phyloP scores from a whole-genome alignment of 2,888 invertebrate species.

The Opisthograptis luteolata region DNA sequence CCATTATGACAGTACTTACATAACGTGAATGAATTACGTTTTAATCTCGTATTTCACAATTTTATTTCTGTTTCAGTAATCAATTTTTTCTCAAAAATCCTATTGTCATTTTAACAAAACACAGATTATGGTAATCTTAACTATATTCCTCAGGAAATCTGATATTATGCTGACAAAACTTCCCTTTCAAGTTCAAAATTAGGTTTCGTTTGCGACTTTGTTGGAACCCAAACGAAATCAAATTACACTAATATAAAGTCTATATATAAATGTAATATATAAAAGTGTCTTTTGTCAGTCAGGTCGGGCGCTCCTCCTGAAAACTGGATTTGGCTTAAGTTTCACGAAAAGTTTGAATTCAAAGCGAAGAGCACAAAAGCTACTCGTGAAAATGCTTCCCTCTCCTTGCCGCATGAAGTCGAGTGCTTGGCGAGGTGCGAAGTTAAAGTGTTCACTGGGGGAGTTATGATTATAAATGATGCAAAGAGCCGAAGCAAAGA shows the following conservation, averaged over 20 bases:
- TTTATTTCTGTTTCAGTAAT: too few relatives aligned
- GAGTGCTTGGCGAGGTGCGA: slow-evolving; percentile 61
- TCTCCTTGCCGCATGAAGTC: slow-evolving; percentile 52
- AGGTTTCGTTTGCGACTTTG: slow-evolving; percentile 14
- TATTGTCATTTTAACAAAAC: too few relatives aligned
- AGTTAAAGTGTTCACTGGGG: slow-evolving; percentile 60
- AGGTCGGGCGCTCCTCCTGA: slow-evolving; percentile 31
- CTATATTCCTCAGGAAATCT: background rate
- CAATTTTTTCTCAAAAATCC: too few relatives aligned
- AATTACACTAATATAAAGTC: slow-evolving; percentile 11
- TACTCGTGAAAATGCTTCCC: slow-evolving; percentile 48
- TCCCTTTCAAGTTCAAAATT: slow-evolving; percentile 4
- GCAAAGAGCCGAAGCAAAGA: slow-evolving; percentile 58
- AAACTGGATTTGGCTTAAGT: slow-evolving; percentile 35
- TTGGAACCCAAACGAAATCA: slow-evolving; percentile 7
- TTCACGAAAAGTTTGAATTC: slow-evolving; percentile 49
- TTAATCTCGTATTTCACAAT: too few relatives aligned
- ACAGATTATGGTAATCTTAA: too few relatives aligned
- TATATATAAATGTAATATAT: slow-evolving; percentile 18
- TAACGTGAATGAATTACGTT: too few relatives aligned
- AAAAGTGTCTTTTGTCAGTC: slow-evolving; percentile 28
- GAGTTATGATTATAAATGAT: slow-evolving; percentile 74
- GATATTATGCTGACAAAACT: slow-evolving; percentile 4
- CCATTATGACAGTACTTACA: slow-evolving; percentile 5
- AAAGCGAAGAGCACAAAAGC: slow-evolving; percentile 54